A percentile compares a stretch with the other conserved stretches of the same genome.
These are phyloP conservation scores for Drosophila ohnishii DNA, from an alignment of 1,140 invertebrate genomes.

Conservation along the genomic window DNA sequence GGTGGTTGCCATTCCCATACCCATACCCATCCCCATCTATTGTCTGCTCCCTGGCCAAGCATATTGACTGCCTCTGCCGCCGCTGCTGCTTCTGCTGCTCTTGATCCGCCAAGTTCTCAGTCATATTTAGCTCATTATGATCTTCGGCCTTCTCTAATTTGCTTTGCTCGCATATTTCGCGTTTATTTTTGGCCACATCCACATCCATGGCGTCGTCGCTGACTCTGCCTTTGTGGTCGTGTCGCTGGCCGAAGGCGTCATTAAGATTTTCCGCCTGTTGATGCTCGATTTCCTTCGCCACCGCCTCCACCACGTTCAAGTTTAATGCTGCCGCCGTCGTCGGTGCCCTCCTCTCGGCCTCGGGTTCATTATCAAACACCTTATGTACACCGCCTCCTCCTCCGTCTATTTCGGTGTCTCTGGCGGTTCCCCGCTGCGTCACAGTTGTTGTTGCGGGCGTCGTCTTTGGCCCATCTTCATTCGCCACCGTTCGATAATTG, in stretches of 20 bases:
- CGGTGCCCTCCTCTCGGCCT: constrained; percentile 39
- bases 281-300: constrained; percentile 78
- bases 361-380: constrained; percentile 74
- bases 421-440: constrained; percentile 58
- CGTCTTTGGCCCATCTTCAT: constrained; percentile 25
- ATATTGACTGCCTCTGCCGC: constrained; percentile 60
- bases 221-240: constrained; percentile 42
- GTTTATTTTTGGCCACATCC: constrained; percentile 77
- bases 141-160: constrained; percentile 70
- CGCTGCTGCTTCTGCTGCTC: constrained; percentile 44
- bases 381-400: constrained; percentile 38
- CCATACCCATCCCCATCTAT: constrained; percentile 47
- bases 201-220: constrained; percentile 73
- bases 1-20: constrained; percentile 52
- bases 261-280: constrained; percentile 81
- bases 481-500: constrained; percentile 51
- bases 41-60: constrained; percentile 69
- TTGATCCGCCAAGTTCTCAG: constrained; percentile 52
- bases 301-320: constrained; percentile 71
- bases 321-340: constrained; percentile 56
- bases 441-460: constrained; percentile 53
- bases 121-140: constrained; percentile 79
- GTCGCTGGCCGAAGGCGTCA: constrained; percentile 71
- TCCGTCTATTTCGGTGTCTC: constrained; percentile 62
- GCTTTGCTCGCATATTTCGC: constrained; percentile 77